Percentiles rank a stretch among this genome's conserved stretches.
phyloP scores from a whole-genome alignment of 2,888 invertebrate species.

The Lagria hirta region DNA sequence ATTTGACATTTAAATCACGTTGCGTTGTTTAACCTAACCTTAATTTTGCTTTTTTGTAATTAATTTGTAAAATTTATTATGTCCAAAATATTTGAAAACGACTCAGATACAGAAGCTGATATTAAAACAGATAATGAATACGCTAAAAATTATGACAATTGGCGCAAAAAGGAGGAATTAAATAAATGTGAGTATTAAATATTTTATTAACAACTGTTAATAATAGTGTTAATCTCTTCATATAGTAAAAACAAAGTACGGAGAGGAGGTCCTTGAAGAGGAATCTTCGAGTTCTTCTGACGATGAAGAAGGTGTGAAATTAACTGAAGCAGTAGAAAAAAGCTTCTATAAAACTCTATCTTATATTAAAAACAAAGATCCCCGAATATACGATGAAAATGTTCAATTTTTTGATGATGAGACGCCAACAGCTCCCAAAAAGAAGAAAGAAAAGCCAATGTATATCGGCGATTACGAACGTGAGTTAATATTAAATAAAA shows the following conservation, averaged over 20 bases:
- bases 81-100: conserved; percentile 50
- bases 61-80: too few species aligned
- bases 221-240: conserved; percentile 19
- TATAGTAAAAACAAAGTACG: conserved; percentile 75
- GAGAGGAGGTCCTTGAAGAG: conserved; percentile 57
- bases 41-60: conserved; percentile 1
- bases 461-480: conserved; percentile 79
- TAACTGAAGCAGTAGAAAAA: conserved; percentile 72
- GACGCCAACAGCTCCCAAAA: conserved; percentile 21
- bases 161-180: conserved; percentile 84
- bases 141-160: conserved; percentile 79
- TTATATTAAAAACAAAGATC: conserved; percentile 84
- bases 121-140: conserved; percentile 76
- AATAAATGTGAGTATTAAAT: conserved; percentile 67
- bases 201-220: conserved; percentile 3
- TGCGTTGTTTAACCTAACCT: conserved; percentile 12
- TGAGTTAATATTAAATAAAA: conserved; percentile 69
- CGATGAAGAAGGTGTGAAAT: conserved; percentile 62
- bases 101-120: conserved; percentile 59
- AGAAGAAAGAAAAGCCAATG: conserved; percentile 60
- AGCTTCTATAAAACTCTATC: conserved; percentile 86
- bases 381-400: conserved; percentile 80
- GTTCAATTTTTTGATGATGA: conserved; percentile 65
- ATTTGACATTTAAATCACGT: too few species aligned
- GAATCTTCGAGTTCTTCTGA: conserved; percentile 58